phyloP scores from a whole-genome alignment of 35 echinoderm and acorn worm genomes.

The Apostichopus japonicus region DNA sequence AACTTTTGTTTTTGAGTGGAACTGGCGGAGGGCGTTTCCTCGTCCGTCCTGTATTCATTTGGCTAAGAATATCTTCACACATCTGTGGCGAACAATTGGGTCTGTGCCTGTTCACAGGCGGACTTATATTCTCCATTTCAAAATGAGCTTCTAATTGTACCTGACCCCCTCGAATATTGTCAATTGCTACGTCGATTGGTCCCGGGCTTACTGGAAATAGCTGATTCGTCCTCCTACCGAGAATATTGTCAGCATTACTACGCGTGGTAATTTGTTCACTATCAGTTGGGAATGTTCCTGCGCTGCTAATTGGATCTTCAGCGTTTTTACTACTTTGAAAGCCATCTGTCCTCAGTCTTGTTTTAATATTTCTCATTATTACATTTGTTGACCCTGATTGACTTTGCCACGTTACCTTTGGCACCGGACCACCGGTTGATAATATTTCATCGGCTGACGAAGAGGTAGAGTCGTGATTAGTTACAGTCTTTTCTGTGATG shows the following conservation, averaged over 20 bases:
- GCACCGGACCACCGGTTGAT: not conserved
- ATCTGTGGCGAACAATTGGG: slow-evolving; percentile 14
- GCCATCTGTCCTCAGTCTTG: too few species aligned
- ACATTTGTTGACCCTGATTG: slow-evolving; percentile 9
- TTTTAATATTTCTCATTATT: not conserved
- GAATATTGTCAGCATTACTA: not conserved
- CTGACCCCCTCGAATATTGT: not conserved
- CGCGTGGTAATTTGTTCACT: not conserved
- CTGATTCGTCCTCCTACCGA: not conserved
- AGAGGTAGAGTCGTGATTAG: not conserved
- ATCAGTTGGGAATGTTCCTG: not conserved
- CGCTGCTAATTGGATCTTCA: too few species aligned
- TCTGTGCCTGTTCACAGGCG: not conserved
- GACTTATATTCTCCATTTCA: not conserved
- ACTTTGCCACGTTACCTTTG: not conserved
- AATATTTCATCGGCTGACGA: not conserved
- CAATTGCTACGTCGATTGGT: too few species aligned
- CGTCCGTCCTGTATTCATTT: not conserved
- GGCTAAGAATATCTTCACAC: slow-evolving; percentile 22
- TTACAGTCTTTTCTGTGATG: not conserved
- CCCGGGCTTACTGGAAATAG: not conserved
- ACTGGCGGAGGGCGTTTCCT: slow-evolving; percentile 19
- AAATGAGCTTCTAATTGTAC: not conserved
- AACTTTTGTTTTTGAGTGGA: slow-evolving; percentile 19
- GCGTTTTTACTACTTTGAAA: too few species aligned